Conservation (phyloP, 2,888 invertebrate species). For the Salpingus planirostris region DNA sequence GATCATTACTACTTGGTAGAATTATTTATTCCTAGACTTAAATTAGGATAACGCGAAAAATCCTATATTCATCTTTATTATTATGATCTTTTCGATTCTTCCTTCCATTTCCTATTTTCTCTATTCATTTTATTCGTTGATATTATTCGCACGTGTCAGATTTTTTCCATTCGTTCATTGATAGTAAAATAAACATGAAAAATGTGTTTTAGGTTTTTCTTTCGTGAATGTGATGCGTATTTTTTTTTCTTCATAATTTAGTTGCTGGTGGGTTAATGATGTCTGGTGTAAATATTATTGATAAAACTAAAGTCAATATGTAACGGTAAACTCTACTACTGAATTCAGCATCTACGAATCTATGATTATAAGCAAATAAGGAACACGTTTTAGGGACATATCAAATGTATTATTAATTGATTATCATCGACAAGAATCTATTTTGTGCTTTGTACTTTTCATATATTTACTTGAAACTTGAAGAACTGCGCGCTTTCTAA, state of each 20-base stretch:
- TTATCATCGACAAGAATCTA: conserved; percentile 13
- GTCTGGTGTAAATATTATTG: neutral
- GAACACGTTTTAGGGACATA: conserved; percentile 31
- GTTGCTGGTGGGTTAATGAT: neutral
- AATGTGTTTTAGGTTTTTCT: no score
- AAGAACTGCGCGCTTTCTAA: no score
- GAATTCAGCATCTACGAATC: no score
- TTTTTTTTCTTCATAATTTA: neutral
- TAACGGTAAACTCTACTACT: no score
- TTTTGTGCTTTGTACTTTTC: conserved; percentile 21
- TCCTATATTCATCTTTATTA: conserved; percentile 7
- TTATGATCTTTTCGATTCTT: conserved; percentile 11
- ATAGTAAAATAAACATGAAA: no score
- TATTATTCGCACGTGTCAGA: no score
- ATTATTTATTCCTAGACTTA: no score
- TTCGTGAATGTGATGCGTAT: neutral
- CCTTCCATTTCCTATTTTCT: conserved; percentile 5
- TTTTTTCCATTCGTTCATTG: no score
- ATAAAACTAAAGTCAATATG: conserved; percentile 30
- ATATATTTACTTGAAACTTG: no score
- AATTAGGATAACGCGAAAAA: no score
- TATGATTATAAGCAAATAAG: conserved; percentile 15
- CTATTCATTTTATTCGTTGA: neutral
- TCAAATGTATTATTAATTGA: conserved; percentile 19
- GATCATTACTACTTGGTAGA: conserved; percentile 20